phyloP scores from a whole-genome alignment of 2,888 invertebrate species.

The Harpagoxenus sublaevis region DNA sequence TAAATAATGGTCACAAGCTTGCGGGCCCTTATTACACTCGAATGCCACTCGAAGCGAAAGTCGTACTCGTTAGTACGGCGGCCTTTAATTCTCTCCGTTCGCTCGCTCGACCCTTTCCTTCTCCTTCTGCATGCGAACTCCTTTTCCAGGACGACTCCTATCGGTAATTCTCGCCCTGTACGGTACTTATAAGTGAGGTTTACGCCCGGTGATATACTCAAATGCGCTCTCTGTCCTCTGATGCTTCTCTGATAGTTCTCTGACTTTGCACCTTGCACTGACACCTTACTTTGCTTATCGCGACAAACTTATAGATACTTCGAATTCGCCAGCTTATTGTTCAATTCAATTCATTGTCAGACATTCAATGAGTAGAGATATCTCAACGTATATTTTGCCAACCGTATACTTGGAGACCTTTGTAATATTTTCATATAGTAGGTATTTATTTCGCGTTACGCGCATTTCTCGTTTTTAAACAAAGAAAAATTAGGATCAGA shows the following conservation, averaged over 20 bases:
- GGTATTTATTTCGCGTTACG: not conserved
- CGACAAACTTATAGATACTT: not conserved
- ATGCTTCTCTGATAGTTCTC: not conserved
- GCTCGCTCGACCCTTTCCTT: slow-evolving; percentile 62
- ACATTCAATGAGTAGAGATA: not conserved
- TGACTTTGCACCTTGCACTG: not conserved
- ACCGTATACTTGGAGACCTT: not conserved
- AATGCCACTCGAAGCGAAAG: slow-evolving; percentile 78
- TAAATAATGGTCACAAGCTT: slow-evolving; percentile 81
- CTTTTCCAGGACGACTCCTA: slow-evolving; percentile 63
- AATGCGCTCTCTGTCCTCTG: not conserved
- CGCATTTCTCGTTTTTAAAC: not conserved
- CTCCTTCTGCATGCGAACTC: slow-evolving; percentile 58
- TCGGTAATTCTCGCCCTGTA: slow-evolving; percentile 66
- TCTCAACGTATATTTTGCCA: not conserved
- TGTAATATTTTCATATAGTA: no score
- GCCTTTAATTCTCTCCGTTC: slow-evolving; percentile 71
- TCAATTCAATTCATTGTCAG: not conserved
- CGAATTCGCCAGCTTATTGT: not conserved
- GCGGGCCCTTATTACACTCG: slow-evolving; percentile 78
- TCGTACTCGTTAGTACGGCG: slow-evolving; percentile 79
- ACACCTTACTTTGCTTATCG: not conserved
- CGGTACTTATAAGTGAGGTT: slow-evolving; percentile 33
- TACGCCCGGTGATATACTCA: slow-evolving; percentile 20
- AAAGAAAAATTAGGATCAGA: not conserved